Conservation (phyloP, 2,113 vertebrate genomes). For the Platysternon megacephalum region DNA sequence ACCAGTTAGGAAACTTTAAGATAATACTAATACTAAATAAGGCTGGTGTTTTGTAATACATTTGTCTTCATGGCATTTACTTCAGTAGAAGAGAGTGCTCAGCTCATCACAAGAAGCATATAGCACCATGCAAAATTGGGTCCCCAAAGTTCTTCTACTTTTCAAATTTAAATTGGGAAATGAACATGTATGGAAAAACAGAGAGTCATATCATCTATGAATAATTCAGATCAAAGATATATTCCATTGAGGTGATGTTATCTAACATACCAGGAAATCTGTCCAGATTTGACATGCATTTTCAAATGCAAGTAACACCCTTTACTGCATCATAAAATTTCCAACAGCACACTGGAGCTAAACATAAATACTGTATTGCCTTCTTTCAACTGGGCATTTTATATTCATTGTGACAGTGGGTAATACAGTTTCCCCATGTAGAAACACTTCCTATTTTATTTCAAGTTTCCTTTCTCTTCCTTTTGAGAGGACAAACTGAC, state of each 20-base stretch:
- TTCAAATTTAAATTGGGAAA: not conserved
- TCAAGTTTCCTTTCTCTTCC: not conserved
- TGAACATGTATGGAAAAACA: not conserved
- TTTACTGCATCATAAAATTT: slow-evolving; percentile 55
- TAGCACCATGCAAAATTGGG: not conserved
- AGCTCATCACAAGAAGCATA: not conserved
- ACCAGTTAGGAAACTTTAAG: not conserved
- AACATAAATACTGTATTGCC: slow-evolving; percentile 61
- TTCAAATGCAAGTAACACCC: slow-evolving; percentile 1
- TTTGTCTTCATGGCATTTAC: not conserved
- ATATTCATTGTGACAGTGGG: slow-evolving; percentile 31
- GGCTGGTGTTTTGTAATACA: not conserved
- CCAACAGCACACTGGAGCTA: slow-evolving; percentile 10
- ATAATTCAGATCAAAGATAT: not conserved
- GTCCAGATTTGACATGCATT: slow-evolving; percentile 8
- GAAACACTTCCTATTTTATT: not conserved
- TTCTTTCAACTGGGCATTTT: not conserved
- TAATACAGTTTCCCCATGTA: slow-evolving; percentile 21
- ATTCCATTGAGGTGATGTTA: not conserved
- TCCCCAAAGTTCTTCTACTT: not conserved
- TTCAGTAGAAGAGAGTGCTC: not conserved
- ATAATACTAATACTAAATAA: not conserved
- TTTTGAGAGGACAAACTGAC: not conserved
- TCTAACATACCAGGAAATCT: slow-evolving; percentile 24
- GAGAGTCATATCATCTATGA: not conserved